These are phyloP conservation scores for Cylloceria caligata DNA, from an alignment of 2,888 invertebrate genomes.

Conservation along the genomic window DNA sequence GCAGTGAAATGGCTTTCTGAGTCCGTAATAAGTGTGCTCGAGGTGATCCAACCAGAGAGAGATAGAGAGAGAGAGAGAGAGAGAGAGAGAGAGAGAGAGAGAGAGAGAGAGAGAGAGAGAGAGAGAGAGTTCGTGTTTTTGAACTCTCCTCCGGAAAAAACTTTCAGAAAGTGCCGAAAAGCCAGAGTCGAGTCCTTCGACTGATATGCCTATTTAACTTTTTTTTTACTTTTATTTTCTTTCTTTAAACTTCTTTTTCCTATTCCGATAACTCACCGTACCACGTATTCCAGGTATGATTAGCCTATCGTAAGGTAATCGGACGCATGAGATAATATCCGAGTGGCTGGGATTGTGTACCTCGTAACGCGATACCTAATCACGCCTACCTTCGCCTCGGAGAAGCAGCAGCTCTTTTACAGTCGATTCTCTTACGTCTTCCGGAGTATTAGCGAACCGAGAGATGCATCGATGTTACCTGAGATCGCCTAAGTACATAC, in stretches of 20 bases:
- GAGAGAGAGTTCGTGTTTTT: neutral
- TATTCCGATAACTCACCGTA: conserved; percentile 38
- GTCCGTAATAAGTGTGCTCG: conserved; percentile 24
- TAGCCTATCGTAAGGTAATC: conserved; percentile 64
- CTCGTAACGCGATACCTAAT: conserved; percentile 59
- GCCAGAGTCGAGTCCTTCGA: conserved; percentile 48
- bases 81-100: too few species aligned
- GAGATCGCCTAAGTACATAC: conserved; percentile 32
- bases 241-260: conserved; percentile 25
- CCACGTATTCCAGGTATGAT: conserved; percentile 57
- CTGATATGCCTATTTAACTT: conserved; percentile 65
- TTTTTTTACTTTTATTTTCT: neutral
- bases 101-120: too few species aligned
- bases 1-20: conserved; percentile 57
- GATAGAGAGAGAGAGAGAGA: too few species aligned
- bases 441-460: conserved; percentile 28
- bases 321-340: conserved; percentile 58
- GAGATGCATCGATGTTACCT: conserved; percentile 51
- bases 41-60: conserved; percentile 15
- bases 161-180: conserved; percentile 49
- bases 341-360: conserved; percentile 49
- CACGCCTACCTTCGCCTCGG: conserved; percentile 27
- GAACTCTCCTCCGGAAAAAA: neutral
- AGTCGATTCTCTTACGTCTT: conserved; percentile 15
- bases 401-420: conserved; percentile 19